Conservation (phyloP, 2,113 vertebrate genomes). For the Ceyx melanurus region DNA sequence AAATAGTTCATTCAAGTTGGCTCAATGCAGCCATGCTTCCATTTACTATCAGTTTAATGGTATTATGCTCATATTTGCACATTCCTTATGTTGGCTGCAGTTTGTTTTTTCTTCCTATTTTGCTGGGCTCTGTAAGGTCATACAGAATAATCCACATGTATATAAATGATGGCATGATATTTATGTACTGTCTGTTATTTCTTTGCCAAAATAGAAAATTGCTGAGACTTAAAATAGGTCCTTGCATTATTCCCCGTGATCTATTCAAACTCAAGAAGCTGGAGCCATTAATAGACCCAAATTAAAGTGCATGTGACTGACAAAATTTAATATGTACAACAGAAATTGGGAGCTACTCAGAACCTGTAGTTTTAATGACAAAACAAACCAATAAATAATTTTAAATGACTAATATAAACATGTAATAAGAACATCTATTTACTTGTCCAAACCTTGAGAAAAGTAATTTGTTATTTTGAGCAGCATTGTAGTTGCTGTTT, state of each 20-base stretch:
- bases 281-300: neutral
- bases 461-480: slow-evolving; percentile 15
- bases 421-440: slow-evolving; percentile 22
- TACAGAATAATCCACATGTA: neutral
- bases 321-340: neutral
- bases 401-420: slow-evolving; percentile 18
- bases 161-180: neutral
- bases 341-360: neutral
- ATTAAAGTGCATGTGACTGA: slow-evolving; percentile 20
- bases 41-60: neutral
- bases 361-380: slow-evolving; percentile 10
- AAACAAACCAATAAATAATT: slow-evolving; percentile 55
- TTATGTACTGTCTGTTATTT: slow-evolving; percentile 22
- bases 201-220: slow-evolving; percentile 48
- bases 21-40: neutral
- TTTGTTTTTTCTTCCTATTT: neutral
- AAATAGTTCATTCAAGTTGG: neutral
- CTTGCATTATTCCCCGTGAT: neutral
- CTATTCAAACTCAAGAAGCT: slow-evolving; percentile 18
- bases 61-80: neutral
- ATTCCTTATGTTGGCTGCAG: neutral
- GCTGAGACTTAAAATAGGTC: slow-evolving; percentile 13
- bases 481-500: neutral
- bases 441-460: slow-evolving; percentile 18
- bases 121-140: neutral